A percentile compares a stretch with the other conserved stretches of the same genome.
phyloP scores from a whole-genome alignment of 2,888 invertebrate species.

The Platycheirus rosarum region DNA sequence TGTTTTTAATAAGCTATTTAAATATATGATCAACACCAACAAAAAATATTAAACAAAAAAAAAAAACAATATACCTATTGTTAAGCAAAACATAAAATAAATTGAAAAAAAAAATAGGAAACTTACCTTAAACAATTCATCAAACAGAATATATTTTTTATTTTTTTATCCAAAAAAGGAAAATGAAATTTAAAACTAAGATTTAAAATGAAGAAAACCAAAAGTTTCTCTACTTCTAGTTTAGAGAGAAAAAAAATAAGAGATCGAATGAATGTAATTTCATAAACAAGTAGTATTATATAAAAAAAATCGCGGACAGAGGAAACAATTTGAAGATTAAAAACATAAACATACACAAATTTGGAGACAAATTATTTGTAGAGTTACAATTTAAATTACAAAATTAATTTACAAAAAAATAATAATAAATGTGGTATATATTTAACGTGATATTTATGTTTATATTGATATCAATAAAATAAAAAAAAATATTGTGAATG shows the following conservation, averaged over 20 bases:
- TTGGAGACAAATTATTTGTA: conserved; percentile 46
- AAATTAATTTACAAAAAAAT: conserved; percentile 38
- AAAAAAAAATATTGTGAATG: conserved; percentile 70
- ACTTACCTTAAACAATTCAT: conserved; percentile 68
- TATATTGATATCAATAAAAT: conserved; percentile 78
- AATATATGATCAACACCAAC: conserved; percentile 38
- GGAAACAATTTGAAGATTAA: conserved; percentile 35
- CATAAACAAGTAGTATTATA: conserved; percentile 56
- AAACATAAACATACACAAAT: conserved; percentile 38
- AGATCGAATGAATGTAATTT: conserved; percentile 68
- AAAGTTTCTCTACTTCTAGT: conserved; percentile 50
- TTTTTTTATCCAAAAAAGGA: conserved; percentile 66
- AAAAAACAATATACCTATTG: conserved; percentile 34
- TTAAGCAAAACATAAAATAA: too few species aligned
- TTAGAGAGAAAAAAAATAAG: conserved; percentile 41
- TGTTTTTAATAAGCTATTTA: conserved; percentile 56
- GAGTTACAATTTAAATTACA: conserved; percentile 49
- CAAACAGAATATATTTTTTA: conserved; percentile 72
- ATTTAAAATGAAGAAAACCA: conserved; percentile 50
- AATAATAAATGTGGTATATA: conserved; percentile 74
- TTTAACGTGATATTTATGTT: conserved; percentile 79
- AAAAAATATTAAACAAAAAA: conserved; percentile 13
- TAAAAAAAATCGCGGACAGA: conserved; percentile 45
- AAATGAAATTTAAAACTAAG: conserved; percentile 69
- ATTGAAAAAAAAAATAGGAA: conserved; percentile 34